phyloP scores from a whole-genome alignment of 2,797 vertebrate species.

The Macropus fuliginosus region DNA sequence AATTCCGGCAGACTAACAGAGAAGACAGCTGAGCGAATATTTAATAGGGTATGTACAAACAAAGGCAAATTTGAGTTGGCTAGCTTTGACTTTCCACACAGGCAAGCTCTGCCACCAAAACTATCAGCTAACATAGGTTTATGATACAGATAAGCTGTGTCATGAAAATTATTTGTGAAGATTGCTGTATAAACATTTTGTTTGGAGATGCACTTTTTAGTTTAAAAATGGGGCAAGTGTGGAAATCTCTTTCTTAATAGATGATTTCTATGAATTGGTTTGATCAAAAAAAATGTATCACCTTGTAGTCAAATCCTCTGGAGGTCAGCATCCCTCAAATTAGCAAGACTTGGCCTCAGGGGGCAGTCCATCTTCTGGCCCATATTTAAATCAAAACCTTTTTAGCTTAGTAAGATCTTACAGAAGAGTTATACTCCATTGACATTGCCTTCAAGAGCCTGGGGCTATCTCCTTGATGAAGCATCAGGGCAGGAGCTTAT shows the following conservation, averaged over 20 bases:
- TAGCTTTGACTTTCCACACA: background rate
- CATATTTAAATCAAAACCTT: background rate
- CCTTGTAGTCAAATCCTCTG: background rate
- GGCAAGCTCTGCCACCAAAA: background rate
- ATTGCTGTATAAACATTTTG: background rate
- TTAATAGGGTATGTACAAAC: background rate
- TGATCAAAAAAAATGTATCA: background rate
- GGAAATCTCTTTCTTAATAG: background rate
- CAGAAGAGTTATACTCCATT: background rate
- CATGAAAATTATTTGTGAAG: background rate
- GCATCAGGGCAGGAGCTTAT: background rate
- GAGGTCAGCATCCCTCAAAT: background rate
- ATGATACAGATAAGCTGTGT: background rate
- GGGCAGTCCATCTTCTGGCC: background rate
- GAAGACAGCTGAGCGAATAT: background rate
- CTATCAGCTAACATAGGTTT: background rate
- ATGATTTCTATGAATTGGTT: background rate
- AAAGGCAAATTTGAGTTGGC: slow-evolving; percentile 4
- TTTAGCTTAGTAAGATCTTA: background rate
- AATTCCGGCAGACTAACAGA: background rate
- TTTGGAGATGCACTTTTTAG: background rate
- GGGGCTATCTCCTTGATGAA: background rate
- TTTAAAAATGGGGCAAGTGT: background rate
- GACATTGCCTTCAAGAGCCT: background rate
- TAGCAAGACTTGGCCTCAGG: background rate